Percentiles rank a stretch among this genome's conserved stretches.
Evolutionary conservation across 2,797 vertebrate genomes (phyloP).

Genomic region (Zenarchopterus dispar): DNA sequence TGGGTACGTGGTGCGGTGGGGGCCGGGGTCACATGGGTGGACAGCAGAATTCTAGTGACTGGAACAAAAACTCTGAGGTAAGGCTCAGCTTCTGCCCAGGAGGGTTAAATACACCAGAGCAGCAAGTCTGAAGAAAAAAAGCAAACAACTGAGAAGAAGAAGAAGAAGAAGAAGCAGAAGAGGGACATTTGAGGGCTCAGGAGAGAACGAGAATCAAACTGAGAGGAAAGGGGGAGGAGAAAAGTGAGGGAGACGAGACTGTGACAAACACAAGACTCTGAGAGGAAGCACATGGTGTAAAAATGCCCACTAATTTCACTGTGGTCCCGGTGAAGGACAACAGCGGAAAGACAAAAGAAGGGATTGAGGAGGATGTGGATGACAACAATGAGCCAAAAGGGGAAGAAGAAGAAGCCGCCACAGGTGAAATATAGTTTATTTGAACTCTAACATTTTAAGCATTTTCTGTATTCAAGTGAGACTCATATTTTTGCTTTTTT

Average conservation of each 20-base stretch:
- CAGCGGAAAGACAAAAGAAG: conserved; percentile 51
- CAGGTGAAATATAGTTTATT: conserved; percentile 57
- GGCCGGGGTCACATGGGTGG: conserved; percentile 75
- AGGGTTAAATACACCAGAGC: conserved; percentile 26
- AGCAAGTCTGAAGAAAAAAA: conserved; percentile 18
- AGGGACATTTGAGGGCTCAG: conserved; percentile 17
- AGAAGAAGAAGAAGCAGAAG: neutral
- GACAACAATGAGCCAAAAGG: conserved; percentile 74
- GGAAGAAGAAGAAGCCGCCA: conserved; percentile 64
- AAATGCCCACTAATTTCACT: conserved; percentile 94
- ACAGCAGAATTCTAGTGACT: conserved; percentile 69
- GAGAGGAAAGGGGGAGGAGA: neutral
- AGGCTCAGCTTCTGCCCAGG: conserved; percentile 41
- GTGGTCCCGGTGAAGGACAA: conserved; percentile 90
- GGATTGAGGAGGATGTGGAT: conserved; percentile 57
- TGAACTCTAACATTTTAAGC: neutral
- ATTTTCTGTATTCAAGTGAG: no score
- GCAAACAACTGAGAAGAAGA: conserved; percentile 17
- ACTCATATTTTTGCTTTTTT: neutral
- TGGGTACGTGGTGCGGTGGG: conserved; percentile 57
- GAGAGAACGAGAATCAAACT: conserved; percentile 11
- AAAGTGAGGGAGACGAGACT: conserved; percentile 45
- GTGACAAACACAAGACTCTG: conserved; percentile 48
- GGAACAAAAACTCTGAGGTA: conserved; percentile 69
- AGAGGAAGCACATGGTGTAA: conserved; percentile 76